Evolutionary conservation across 2,113 vertebrate species (phyloP).

Genomic region (Eidolon helvum): DNA sequence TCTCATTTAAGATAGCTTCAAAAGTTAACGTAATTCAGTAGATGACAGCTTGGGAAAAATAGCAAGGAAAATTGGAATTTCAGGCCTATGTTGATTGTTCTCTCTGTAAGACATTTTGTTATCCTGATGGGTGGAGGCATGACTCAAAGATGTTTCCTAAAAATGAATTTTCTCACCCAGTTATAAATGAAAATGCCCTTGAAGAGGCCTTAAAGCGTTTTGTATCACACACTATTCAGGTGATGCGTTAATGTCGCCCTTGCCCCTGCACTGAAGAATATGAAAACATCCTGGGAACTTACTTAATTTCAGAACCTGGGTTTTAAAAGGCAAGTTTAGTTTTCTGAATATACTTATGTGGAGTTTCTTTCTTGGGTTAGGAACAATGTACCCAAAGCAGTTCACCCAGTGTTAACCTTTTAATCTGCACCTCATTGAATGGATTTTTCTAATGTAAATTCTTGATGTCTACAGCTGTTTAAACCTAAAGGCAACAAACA

Average conservation of each 20-base stretch:
- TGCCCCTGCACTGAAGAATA: constrained; percentile 42
- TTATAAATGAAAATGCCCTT: constrained; percentile 77
- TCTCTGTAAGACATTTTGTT: constrained; percentile 69
- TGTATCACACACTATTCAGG: constrained; percentile 66
- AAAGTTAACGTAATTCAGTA: not conserved
- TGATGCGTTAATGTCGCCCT: constrained; percentile 66
- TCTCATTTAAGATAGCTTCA: not conserved
- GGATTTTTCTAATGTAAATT: constrained; percentile 52
- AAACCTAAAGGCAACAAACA: constrained; percentile 66
- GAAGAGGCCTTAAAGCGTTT: constrained; percentile 67
- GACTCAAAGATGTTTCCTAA: constrained; percentile 71
- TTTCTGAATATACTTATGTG: constrained; percentile 70
- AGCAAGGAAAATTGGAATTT: constrained; percentile 31
- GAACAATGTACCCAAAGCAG: constrained; percentile 58
- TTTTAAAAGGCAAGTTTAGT: constrained; percentile 73
- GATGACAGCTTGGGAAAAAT: not conserved
- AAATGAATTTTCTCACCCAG: constrained; percentile 77
- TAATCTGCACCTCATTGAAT: constrained; percentile 60
- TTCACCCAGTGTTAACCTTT: constrained; percentile 63
- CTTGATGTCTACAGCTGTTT: constrained; percentile 56
- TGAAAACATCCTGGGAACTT: constrained; percentile 67
- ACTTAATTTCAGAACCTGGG: constrained; percentile 66
- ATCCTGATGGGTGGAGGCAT: constrained; percentile 73
- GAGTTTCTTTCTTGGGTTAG: constrained; percentile 58
- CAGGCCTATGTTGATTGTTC: not conserved